Evolutionary conservation across 2,797 vertebrate genomes (phyloP).

Genomic region (Cynopterus sphinx): DNA sequence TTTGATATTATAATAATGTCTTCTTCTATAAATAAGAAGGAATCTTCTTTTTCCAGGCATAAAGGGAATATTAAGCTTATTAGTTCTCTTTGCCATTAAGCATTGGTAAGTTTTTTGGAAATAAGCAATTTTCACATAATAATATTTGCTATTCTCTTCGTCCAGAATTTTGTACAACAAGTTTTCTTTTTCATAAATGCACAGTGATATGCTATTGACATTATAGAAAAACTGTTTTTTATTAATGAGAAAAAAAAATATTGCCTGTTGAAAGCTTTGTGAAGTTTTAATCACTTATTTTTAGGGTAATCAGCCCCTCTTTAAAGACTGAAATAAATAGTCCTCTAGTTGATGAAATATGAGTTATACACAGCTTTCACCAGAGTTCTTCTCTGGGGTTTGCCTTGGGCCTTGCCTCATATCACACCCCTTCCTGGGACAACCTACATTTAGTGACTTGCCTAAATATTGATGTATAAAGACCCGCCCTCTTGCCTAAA

Average conservation of each 20-base stretch:
- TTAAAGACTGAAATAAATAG: background rate
- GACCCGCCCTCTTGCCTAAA: background rate
- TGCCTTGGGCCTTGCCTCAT: background rate
- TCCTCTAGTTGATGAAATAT: background rate
- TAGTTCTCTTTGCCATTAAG: background rate
- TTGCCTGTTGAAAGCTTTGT: background rate
- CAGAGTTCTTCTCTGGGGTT: background rate
- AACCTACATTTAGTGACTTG: background rate
- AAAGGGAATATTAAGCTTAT: background rate
- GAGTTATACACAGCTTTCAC: background rate
- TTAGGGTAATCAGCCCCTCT: background rate
- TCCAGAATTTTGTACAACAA: background rate
- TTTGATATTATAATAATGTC: slow-evolving; percentile 52
- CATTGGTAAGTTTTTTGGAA: background rate
- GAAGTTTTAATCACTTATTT: background rate
- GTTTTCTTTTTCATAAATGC: background rate
- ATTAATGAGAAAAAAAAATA: slow-evolving; percentile 52
- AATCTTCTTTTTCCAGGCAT: background rate
- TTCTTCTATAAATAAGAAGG: slow-evolving; percentile 20
- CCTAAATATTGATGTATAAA: background rate
- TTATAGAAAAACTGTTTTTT: background rate
- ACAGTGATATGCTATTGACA: background rate
- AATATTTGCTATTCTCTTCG: slow-evolving; percentile 10
- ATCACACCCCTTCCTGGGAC: background rate
- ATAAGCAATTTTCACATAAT: background rate